A percentile compares a stretch with the other conserved stretches of the same genome.
phyloP scores from a whole-genome alignment of 2,113 vertebrate genomes.

The Electrona antarctica region DNA sequence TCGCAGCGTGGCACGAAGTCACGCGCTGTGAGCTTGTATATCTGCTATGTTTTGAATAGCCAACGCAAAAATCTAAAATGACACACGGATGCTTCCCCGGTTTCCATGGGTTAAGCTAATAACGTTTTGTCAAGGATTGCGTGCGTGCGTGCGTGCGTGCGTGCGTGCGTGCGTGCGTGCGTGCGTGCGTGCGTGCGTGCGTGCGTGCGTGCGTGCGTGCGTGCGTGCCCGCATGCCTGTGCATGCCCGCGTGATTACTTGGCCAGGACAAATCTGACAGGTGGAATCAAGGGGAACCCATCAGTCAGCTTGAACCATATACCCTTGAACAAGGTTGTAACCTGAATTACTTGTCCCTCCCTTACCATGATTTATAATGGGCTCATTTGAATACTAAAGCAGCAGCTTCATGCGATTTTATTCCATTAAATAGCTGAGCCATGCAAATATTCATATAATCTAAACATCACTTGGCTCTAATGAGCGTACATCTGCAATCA shows the following conservation, averaged over 20 bases:
- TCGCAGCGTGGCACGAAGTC: too few relatives aligned
- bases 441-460: slow-evolving; percentile 69
- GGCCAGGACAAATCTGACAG: slow-evolving; percentile 45
- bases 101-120: slow-evolving; percentile 26
- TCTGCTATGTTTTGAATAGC: too few relatives aligned
- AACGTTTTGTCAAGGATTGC: slow-evolving; percentile 9
- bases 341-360: slow-evolving; percentile 58
- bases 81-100: too few relatives aligned
- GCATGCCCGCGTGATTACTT: neutral
- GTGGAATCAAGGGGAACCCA: slow-evolving; percentile 39
- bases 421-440: slow-evolving; percentile 55
- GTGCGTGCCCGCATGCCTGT: neutral
- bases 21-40: too few relatives aligned
- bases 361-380: slow-evolving; percentile 62
- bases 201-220: neutral
- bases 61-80: too few relatives aligned
- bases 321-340: slow-evolving; percentile 65
- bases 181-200: slow-evolving; percentile 19
- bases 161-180: slow-evolving; percentile 10
- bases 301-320: slow-evolving; percentile 63
- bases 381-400: slow-evolving; percentile 53
- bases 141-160: slow-evolving; percentile 13
- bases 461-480: neutral
- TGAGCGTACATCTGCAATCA: slow-evolving; percentile 44
- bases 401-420: slow-evolving; percentile 44